Evolutionary conservation across 2,888 invertebrate genomes (phyloP).

Genomic region (Epiblema foenella): DNA sequence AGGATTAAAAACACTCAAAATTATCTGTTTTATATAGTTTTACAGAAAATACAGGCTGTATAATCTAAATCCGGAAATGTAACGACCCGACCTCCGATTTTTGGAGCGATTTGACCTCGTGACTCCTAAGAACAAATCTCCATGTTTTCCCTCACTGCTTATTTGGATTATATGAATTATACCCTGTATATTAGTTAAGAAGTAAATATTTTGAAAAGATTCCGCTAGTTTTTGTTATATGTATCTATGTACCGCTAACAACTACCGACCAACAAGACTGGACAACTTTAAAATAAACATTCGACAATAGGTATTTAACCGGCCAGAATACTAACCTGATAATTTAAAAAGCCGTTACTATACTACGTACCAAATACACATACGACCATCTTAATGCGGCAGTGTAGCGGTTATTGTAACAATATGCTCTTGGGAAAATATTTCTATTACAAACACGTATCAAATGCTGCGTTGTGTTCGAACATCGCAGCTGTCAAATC

Average conservation of each 20-base stretch:
- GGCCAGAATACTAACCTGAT: background rate
- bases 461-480: constrained; percentile 38
- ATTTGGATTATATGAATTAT: too few relatives aligned
- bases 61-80: too few relatives aligned
- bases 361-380: background rate
- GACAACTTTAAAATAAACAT: constrained; percentile 25
- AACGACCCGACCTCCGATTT: too few relatives aligned
- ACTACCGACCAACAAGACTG: constrained; percentile 8
- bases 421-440: constrained; percentile 43
- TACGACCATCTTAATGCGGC: background rate
- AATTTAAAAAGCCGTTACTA: background rate
- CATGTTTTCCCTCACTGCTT: too few relatives aligned
- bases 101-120: too few relatives aligned
- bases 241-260: background rate
- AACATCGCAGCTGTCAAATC: constrained; percentile 41
- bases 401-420: constrained; percentile 26
- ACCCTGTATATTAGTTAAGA: too few relatives aligned
- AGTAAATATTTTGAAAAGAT: too few relatives aligned
- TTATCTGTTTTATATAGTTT: too few relatives aligned
- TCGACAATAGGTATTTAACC: constrained; percentile 30
- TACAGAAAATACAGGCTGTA: too few relatives aligned
- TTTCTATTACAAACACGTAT: constrained; percentile 39
- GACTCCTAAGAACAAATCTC: too few relatives aligned
- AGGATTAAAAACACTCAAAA: background rate
- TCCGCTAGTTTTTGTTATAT: background rate